Evolutionary conservation across 2,113 vertebrate species (phyloP).

Genomic region (Gracilinanus agilis): DNA sequence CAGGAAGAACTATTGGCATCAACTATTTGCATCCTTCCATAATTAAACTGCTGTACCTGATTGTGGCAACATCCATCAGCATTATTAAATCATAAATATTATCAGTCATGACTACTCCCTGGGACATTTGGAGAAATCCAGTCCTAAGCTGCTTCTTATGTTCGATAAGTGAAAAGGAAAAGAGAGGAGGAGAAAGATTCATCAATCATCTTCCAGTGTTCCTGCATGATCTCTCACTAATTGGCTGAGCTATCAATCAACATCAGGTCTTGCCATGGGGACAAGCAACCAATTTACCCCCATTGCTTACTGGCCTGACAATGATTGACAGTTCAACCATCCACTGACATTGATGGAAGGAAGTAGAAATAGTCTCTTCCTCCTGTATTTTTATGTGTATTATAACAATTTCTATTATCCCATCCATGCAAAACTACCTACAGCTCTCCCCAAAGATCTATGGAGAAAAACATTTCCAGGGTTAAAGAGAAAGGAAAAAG

Average conservation of each 20-base stretch:
- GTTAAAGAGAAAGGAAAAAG: neutral
- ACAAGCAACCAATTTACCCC: constrained; percentile 4
- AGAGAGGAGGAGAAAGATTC: neutral
- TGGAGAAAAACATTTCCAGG: neutral
- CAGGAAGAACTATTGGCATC: neutral
- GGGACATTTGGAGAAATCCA: neutral
- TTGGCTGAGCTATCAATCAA: neutral
- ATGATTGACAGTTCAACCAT: neutral
- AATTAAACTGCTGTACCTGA: neutral
- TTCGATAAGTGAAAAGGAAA: neutral
- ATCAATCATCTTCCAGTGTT: neutral
- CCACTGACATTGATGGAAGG: neutral
- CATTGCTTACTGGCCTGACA: neutral
- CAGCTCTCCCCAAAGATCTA: neutral
- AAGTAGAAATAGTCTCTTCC: neutral
- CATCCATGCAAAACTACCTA: neutral
- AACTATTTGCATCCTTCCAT: neutral
- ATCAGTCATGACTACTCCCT: neutral
- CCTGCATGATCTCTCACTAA: neutral
- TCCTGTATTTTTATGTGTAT: neutral
- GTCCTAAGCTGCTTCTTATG: neutral
- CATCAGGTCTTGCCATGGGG: neutral
- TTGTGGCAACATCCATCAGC: neutral
- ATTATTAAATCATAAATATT: neutral
- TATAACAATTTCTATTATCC: neutral